phyloP scores from a whole-genome alignment of 1,140 invertebrate species.

The Zaprionus nigranus region DNA sequence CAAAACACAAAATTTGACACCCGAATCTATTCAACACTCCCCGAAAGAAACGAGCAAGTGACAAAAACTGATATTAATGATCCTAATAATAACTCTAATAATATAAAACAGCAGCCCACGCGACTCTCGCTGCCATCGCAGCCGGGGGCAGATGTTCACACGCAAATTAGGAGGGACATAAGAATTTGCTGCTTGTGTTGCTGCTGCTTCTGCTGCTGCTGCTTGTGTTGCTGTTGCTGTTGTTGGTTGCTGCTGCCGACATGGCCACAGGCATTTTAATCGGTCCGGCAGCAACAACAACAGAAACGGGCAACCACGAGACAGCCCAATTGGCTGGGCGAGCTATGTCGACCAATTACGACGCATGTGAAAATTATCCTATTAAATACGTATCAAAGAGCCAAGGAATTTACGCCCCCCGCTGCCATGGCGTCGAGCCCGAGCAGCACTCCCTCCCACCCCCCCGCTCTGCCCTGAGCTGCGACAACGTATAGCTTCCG shows the following conservation, averaged over 20 bases:
- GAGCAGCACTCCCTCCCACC: not conserved
- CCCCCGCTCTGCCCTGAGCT: not conserved
- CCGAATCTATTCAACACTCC: constrained; percentile 51
- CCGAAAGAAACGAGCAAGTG: constrained; percentile 63
- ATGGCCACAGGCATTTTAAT: constrained; percentile 58
- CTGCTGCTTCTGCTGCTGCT: too few species aligned
- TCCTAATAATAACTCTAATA: constrained; percentile 82
- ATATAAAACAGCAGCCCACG: constrained; percentile 76
- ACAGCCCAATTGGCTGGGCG: constrained; percentile 25
- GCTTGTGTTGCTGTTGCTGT: not conserved
- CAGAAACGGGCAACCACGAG: not conserved
- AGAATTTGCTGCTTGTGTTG: constrained; percentile 60
- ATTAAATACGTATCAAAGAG: constrained; percentile 79
- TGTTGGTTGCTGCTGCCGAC: constrained; percentile 32
- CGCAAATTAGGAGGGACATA: constrained; percentile 83
- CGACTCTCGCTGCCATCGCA: constrained; percentile 27
- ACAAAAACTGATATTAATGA: constrained; percentile 77
- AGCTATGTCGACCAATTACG: constrained; percentile 68
- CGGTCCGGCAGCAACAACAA: constrained; percentile 26
- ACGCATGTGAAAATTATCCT: constrained; percentile 84
- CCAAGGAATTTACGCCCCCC: constrained; percentile 44
- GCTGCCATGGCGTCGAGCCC: constrained; percentile 9
- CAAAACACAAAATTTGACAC: constrained; percentile 73
- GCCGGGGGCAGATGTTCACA: constrained; percentile 66
- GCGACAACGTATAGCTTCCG: constrained; percentile 22